phyloP scores from a whole-genome alignment of 2,797 vertebrate genomes.

The Cottoperca gobio region DNA sequence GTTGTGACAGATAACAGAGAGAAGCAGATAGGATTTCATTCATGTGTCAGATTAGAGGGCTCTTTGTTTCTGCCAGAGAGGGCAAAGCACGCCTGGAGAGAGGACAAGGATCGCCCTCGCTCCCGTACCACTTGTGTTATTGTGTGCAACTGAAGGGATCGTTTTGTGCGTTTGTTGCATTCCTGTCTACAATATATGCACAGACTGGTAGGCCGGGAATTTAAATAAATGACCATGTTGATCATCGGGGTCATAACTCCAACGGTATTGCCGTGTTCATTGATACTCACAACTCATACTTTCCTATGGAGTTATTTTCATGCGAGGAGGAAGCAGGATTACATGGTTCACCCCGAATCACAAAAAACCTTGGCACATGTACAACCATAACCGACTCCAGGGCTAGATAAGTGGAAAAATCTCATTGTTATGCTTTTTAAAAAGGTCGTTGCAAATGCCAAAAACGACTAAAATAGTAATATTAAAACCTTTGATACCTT shows the following conservation, averaged over 20 bases:
- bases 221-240: not conserved
- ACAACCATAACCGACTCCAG: not conserved
- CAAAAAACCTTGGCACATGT: not conserved
- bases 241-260: not conserved
- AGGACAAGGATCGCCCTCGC: conserved; percentile 55
- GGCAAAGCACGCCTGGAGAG: conserved; percentile 58
- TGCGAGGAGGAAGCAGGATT: not conserved
- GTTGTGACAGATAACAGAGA: conserved; percentile 57
- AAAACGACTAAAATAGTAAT: not conserved
- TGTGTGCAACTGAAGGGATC: conserved; percentile 31
- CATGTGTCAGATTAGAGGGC: conserved; percentile 74
- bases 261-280: not conserved
- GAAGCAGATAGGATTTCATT: conserved; percentile 70
- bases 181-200: conserved; percentile 25
- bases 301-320: not conserved
- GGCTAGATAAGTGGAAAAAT: not conserved
- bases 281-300: not conserved
- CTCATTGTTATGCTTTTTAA: not conserved
- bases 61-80: conserved; percentile 64
- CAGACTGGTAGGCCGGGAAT: not conserved
- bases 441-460: not conserved
- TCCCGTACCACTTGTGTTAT: conserved; percentile 39
- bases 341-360: not conserved
- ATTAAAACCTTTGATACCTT: not conserved
- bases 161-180: conserved; percentile 35